Base-by-base conservation (phyloP, 2,113 vertebrate genomes). In the Jacana jacana region DNA sequence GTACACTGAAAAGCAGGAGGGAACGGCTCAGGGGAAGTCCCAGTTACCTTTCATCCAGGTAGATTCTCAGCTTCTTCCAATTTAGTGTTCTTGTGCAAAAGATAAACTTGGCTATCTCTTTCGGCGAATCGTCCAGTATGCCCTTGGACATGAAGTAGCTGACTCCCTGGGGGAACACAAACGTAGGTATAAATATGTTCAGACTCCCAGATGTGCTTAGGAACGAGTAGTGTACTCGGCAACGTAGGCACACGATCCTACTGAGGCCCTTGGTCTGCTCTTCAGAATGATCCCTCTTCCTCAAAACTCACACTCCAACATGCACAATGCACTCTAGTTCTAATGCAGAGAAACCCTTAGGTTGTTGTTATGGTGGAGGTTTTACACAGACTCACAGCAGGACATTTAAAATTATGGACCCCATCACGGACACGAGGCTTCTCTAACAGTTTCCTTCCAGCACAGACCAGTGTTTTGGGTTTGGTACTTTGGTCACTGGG, bases 1-100 rank as follows among this genome's bases (percentile, higher is more conserved):
- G 15, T 68, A 57, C 23, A 44, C 4, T 49, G 44, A 78, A 78
- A 91, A 76, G 4, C 2, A 92, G 55, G 31, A 80, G 13, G 35
- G 46, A 65, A 81, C 30, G 4, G 57, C 22, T 66, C 54, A 46
- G 31, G 66, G 90, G 58, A 90, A 81, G 83, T 63, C 77, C n/a
- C 44, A 48, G 40, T 93, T 97, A 99, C 99, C 99, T 99, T 97
- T 99, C 99, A 96, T 99, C 99, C 92, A 99, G 98, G 96, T 99
- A 99, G 97, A 99, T 98, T 97, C 99, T 98, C 94, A 99, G 98
- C 98, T 99, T 99, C 98, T 99, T 99, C 99, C 99, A 99, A 96
- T 99, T 99, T 96, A 99, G 98, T 78, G 98, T 99, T 97, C 99
- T 98, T 70, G 99, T 99, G 97, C 98, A 99, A 98, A 99, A 99